These are phyloP conservation scores for Myiopsitta monachus DNA, from an alignment of 2,113 vertebrate genomes.

Conservation along the genomic window DNA sequence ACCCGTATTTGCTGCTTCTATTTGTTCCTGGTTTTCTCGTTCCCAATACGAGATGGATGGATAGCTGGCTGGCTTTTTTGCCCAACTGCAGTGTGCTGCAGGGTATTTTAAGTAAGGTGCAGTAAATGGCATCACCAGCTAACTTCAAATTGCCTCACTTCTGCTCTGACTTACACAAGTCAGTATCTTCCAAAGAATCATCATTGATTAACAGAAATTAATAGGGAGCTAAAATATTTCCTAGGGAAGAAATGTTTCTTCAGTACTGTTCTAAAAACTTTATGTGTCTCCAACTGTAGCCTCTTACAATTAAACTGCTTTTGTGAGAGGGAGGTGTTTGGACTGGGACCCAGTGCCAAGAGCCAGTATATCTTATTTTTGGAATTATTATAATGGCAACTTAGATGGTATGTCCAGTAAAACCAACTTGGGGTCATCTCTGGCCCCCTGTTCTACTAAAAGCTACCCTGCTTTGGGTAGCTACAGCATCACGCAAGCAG, in stretches of 20 bases:
- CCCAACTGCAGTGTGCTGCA: not conserved
- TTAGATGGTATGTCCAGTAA: not conserved
- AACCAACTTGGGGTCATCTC: not conserved
- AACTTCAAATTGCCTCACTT: not conserved
- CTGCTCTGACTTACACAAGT: not conserved
- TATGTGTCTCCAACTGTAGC: not conserved
- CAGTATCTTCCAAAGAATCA: not conserved
- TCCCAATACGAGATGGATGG: not conserved
- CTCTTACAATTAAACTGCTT: not conserved
- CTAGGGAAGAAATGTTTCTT: not conserved
- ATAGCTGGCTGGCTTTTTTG: not conserved
- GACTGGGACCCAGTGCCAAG: not conserved
- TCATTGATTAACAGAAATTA: not conserved
- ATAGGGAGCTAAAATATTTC: not conserved
- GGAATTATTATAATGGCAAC: not conserved
- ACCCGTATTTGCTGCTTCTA: not conserved
- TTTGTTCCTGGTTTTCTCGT: not conserved
- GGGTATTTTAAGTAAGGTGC: not conserved
- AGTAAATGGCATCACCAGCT: not conserved
- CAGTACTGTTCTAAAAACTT: not conserved
- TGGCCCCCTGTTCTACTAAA: not conserved
- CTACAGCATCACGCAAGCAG: accelerated
- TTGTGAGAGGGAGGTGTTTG: not conserved
- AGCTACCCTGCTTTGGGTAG: not conserved
- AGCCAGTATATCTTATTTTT: not conserved